Evolutionary conservation across 2,113 vertebrate genomes (phyloP).

Genomic region (Melierax canorus): DNA sequence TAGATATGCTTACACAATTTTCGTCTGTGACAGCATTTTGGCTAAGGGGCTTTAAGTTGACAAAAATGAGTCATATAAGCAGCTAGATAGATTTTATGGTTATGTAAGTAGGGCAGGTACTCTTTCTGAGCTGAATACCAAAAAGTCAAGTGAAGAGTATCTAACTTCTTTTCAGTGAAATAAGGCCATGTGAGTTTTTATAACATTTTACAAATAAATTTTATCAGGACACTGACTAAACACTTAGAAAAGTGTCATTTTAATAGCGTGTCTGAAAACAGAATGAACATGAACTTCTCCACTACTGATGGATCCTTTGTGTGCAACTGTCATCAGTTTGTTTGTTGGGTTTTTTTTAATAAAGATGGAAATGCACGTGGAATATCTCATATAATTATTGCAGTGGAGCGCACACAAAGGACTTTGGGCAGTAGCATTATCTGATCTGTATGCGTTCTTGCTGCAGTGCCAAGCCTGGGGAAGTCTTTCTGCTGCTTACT

Average conservation of each 20-base stretch:
- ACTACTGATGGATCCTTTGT: rapidly evolving
- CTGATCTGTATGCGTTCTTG: not conserved
- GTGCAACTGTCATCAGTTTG: not conserved
- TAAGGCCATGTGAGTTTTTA: not conserved
- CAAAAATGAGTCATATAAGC: not conserved
- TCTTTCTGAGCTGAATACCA: not conserved
- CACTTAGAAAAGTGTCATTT: not conserved
- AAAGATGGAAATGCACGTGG: not conserved
- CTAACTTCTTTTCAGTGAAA: not conserved
- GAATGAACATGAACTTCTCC: not conserved
- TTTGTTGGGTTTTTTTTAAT: not conserved
- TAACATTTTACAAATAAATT: not conserved
- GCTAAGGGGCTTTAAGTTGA: not conserved
- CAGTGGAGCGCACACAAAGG: rapidly evolving
- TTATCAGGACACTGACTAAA: not conserved
- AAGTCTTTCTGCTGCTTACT: not conserved
- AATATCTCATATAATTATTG: not conserved
- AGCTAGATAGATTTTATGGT: not conserved
- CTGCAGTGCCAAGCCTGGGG: not conserved
- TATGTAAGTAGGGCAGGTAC: not conserved
- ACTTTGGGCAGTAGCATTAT: not conserved
- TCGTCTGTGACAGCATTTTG: not conserved
- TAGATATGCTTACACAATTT: not conserved
- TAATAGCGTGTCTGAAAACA: not conserved
- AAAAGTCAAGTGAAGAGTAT: not conserved